Conservation (phyloP, 2,113 vertebrate species). For the Hippocampus abdominalis region DNA sequence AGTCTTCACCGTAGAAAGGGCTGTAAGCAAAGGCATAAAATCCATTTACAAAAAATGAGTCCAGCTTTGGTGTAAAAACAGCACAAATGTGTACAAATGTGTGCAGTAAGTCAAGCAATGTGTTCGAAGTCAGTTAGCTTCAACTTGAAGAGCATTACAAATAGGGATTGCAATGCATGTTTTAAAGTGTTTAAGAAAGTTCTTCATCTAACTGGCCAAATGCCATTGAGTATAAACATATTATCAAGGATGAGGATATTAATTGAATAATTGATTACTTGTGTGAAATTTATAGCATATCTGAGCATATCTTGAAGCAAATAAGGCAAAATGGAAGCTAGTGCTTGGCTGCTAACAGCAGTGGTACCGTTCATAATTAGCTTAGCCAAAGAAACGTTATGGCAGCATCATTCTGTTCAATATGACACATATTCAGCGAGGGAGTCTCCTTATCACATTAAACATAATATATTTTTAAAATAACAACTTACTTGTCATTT, state of each 20-base stretch:
- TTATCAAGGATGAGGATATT: neutral
- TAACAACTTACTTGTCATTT: too few relatives aligned
- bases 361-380: neutral
- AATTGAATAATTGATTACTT: neutral
- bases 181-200: neutral
- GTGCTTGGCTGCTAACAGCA: neutral
- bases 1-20: conserved; percentile 96
- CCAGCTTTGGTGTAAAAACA: neutral
- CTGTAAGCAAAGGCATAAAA: conserved; percentile 64
- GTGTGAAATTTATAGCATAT: too few relatives aligned
- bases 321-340: neutral
- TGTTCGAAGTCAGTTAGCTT: neutral
- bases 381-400: neutral
- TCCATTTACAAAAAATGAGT: conserved; percentile 4
- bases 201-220: neutral
- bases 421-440: neutral
- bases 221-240: neutral
- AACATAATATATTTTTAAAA: too few relatives aligned
- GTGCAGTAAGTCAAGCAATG: neutral
- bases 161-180: neutral
- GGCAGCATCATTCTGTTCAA: neutral
- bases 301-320: neutral
- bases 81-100: neutral
- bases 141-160: neutral
- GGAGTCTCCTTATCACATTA: too few relatives aligned